Evolutionary conservation across 2,888 invertebrate species (phyloP), one percentile per base, ranked within the genome.

Genomic region (Entomobrya proxima): DNA sequence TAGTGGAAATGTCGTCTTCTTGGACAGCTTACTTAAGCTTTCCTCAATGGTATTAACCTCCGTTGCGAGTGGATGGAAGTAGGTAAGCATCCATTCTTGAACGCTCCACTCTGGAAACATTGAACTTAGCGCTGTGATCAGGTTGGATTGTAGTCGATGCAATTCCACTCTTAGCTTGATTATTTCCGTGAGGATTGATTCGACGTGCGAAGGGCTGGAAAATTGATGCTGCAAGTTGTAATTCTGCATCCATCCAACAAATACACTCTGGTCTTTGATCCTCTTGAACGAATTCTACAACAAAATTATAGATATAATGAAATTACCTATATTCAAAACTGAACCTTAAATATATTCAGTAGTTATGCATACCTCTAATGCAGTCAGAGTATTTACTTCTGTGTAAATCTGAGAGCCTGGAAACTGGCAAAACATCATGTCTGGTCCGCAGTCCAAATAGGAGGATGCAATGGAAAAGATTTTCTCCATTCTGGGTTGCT

Each of bases 71-170:
- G 90, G 88, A 24, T 84, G 18, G 27, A 87, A 87, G 55, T 88
- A 37, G 0, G 88, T 86, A 13, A 58, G 52, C 88, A 90, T 89
- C 90, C 90, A 90, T 69, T 90, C 90, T 13, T 87, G 78, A 44
- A 89, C 89, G 35, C 89, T 86, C 86, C 87, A 90, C n/a, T 86
- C 67, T 11, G 89, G 89, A 69, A 78, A 90, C 61, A 89, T 83
- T 44, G 85, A 50, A 11, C 37, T 35, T 9, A 90, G 52, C 50
- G 81, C 84, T 9, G 81, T 82, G 5, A 82, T 37, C 11, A 90
- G 67, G 21, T 35, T 76, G 6, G 55, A 9, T 61, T 87, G 86
- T 13, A 86, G 40, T 30, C 83, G 77, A 9, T 87, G 76, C 35
- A 89, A 47, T n/a, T 90, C 90, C 30, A 85, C 50, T n/a, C 74